Base-by-base conservation (phyloP, 1,140 invertebrate genomes). In the Vollenhovia emeryi region DNA sequence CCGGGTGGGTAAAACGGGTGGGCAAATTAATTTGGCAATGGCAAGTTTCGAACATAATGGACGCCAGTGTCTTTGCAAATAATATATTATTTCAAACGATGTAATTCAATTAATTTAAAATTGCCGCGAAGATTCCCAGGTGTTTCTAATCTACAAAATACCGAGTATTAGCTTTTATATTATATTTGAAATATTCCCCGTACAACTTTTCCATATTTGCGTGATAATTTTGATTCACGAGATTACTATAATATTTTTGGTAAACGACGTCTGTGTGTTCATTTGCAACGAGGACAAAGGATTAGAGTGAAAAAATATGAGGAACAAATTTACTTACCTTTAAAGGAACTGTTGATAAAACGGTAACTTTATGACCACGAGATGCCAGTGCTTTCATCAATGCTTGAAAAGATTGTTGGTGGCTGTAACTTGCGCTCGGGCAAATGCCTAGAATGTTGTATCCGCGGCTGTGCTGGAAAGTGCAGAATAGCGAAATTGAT, bases 401-500 rank as follows among this genome's bases (percentile, higher is more conserved):
- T 2, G 95, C 95, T 64, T 95, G 95, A 82, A 96, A 96, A 11
- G 96, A 94, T 89, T 95, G 95, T 85, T 95, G 96, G 91, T 97
- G 96, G 74, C 96, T 97, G 86, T 95, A 95, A 43, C 95, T 95
- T 0, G 92, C 86, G 40, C 95, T 94, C 13, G 95, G 95, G 74
- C 96, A 95, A 50, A 96, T 93, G 66, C 95, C 94, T 24, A 94
- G 89, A 64, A 94, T 94, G 33, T 87, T 89, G 84, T 91, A 94
- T 68, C 85, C 89, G 50, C n/a, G 52, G 45, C 7, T n/a, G 69
- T 62, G 7, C n/a, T 43, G 68, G 36, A 21, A 73, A 11, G 64
- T 45, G 21, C 33, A 73, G 30, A 60, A 79, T 55, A 87, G 84
- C 18, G 60, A 87, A 68, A 83, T 40, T 59, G 82, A 15, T 36